A percentile compares a stretch with the other conserved stretches of the same genome.
Conservation (phyloP, 53 echinoderm and acorn worm genomes). For the Apostichopus leukothele region DNA sequence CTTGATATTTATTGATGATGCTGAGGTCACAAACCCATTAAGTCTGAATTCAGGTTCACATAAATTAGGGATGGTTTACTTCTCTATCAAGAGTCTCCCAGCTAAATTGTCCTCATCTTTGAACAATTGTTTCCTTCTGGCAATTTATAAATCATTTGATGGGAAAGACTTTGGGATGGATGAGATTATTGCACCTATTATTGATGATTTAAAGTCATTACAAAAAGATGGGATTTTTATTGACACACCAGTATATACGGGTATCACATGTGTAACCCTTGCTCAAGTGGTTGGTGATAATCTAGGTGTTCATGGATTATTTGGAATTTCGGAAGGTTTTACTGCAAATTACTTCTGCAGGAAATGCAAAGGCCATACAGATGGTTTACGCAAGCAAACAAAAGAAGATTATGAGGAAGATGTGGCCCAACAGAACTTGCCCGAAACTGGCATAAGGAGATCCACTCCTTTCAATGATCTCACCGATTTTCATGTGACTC, state of each 20-base stretch:
- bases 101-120: conserved; percentile 50
- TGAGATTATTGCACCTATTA: conserved; percentile 43
- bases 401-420: conserved; percentile 59
- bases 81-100: conserved; percentile 15
- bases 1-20: conserved; percentile 26
- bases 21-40: conserved; percentile 39
- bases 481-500: conserved; percentile 43
- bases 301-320: conserved; percentile 55
- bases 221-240: conserved; percentile 4
- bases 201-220: conserved; percentile 47
- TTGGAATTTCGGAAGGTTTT: conserved; percentile 61
- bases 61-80: conserved; percentile 32
- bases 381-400: background rate
- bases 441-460: conserved; percentile 52
- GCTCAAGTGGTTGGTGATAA: conserved; percentile 62
- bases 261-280: conserved; percentile 1
- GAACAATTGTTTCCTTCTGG: conserved; percentile 49
- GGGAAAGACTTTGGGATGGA: conserved; percentile 48
- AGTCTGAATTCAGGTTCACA: conserved; percentile 24
- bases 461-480: conserved; percentile 47
- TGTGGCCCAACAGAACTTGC: conserved; percentile 38
- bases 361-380: conserved; percentile 53
- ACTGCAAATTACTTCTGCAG: conserved; percentile 53
- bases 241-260: conserved; percentile 43
- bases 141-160: conserved; percentile 53